These are phyloP conservation scores for Sphaerophoria rueppellii DNA, from an alignment of 2,888 invertebrate species.

Conservation along the genomic window DNA sequence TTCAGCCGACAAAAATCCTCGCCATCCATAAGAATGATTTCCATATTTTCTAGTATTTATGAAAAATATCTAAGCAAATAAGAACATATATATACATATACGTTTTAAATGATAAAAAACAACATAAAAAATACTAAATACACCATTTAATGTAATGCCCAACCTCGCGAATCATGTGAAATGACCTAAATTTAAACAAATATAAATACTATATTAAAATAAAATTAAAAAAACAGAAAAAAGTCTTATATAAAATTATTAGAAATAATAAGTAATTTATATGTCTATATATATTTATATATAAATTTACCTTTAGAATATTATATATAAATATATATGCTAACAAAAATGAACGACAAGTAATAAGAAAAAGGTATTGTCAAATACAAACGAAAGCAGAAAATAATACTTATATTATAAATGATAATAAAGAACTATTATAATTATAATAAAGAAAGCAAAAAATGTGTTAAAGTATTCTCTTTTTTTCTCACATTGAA, in stretches of 20 bases:
- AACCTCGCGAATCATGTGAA: conserved; percentile 77
- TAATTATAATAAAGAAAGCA: conserved; percentile 25
- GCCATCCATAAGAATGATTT: conserved; percentile 29
- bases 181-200: conserved; percentile 68
- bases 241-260: conserved; percentile 51
- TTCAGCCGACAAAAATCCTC: conserved; percentile 3
- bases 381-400: conserved; percentile 43
- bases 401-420: conserved; percentile 53
- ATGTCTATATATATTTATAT: conserved; percentile 73
- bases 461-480: not conserved
- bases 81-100: conserved; percentile 37
- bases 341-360: conserved; percentile 49
- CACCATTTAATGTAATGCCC: conserved; percentile 71
- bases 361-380: conserved; percentile 50
- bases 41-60: conserved; percentile 23
- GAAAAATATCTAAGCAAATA: conserved; percentile 35
- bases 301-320: conserved; percentile 68
- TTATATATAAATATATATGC: conserved; percentile 72
- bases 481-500: no score
- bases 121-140: conserved; percentile 31
- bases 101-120: conserved; percentile 30
- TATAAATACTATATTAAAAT: conserved; percentile 50
- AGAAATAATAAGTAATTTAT: conserved; percentile 64
- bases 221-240: conserved; percentile 27
- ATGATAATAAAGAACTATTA: conserved; percentile 47